These are phyloP conservation scores for Embidobia sp. DNA, from an alignment of 2,888 invertebrate species.

Conservation along the genomic window DNA sequence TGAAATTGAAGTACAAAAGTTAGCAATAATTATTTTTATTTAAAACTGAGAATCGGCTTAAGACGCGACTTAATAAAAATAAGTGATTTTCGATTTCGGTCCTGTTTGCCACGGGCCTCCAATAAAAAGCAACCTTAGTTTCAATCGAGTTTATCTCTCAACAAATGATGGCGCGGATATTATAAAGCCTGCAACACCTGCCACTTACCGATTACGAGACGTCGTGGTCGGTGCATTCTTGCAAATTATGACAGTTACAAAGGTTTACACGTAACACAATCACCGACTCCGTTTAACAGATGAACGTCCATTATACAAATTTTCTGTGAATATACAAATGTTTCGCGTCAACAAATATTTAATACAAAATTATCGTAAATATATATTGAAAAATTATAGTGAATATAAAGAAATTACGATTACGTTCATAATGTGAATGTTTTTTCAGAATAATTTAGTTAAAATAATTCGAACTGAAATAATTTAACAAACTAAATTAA, in stretches of 20 bases:
- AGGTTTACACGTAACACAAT: constrained; percentile 64
- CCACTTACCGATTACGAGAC: constrained; percentile 66
- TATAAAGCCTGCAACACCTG: constrained; percentile 63
- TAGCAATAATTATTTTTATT: too few species aligned
- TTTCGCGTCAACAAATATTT: constrained; percentile 27
- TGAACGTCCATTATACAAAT: constrained; percentile 60
- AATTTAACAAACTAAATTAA: too few species aligned
- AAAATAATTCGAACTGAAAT: too few species aligned
- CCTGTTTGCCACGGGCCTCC: too few species aligned
- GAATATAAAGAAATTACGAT: neutral
- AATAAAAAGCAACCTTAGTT: constrained; percentile 21
- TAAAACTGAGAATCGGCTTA: too few species aligned
- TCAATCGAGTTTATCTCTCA: constrained; percentile 45
- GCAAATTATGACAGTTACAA: constrained; percentile 66
- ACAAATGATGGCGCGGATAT: constrained; percentile 56
- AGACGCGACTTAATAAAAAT: too few species aligned
- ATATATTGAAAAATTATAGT: neutral
- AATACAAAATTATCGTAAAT: neutral
- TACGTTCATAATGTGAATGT: neutral
- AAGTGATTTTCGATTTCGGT: too few species aligned
- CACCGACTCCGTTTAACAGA: constrained; percentile 60
- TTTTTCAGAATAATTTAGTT: too few species aligned
- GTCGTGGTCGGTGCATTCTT: constrained; percentile 63
- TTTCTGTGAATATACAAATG: constrained; percentile 36
- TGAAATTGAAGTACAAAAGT: too few species aligned